A percentile compares a stretch with the other conserved stretches of the same genome.
Conservation (phyloP, 2,888 invertebrate genomes). For the Synanthedon vespiformis region DNA sequence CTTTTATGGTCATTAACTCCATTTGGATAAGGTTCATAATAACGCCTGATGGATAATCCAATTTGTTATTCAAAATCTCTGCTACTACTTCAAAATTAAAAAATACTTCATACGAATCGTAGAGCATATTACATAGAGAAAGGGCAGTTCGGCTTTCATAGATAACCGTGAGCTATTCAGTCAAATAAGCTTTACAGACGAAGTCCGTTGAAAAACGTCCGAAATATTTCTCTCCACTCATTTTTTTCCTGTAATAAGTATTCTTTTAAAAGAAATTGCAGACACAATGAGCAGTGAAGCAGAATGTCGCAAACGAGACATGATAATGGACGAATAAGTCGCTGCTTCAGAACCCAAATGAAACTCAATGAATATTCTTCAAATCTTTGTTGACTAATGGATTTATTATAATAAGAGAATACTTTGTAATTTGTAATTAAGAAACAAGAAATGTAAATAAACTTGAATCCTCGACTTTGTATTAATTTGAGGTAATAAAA, state of each 20-base stretch:
- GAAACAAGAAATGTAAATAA: not conserved
- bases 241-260: constrained; percentile 27
- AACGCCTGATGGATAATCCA: too few species aligned
- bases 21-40: too few species aligned
- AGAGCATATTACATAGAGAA: too few species aligned
- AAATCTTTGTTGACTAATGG: not conserved
- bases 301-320: constrained; percentile 30
- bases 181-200: constrained; percentile 14
- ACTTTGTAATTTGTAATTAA: not conserved
- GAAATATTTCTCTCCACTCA: constrained; percentile 22
- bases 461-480: not conserved
- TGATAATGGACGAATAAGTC: constrained; percentile 32
- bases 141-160: not conserved
- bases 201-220: constrained; percentile 20
- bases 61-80: too few species aligned
- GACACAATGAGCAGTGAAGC: constrained; percentile 24
- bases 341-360: constrained; percentile 19
- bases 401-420: not conserved
- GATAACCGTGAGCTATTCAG: not conserved
- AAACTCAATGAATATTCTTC: not conserved
- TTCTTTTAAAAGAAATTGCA: constrained; percentile 26
- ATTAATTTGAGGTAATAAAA: not conserved
- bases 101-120: too few species aligned
- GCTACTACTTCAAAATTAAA: too few species aligned
- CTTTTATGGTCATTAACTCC: too few species aligned